Base-by-base conservation (phyloP, 2,888 invertebrate species). In the Trissolcus brochymenae region DNA sequence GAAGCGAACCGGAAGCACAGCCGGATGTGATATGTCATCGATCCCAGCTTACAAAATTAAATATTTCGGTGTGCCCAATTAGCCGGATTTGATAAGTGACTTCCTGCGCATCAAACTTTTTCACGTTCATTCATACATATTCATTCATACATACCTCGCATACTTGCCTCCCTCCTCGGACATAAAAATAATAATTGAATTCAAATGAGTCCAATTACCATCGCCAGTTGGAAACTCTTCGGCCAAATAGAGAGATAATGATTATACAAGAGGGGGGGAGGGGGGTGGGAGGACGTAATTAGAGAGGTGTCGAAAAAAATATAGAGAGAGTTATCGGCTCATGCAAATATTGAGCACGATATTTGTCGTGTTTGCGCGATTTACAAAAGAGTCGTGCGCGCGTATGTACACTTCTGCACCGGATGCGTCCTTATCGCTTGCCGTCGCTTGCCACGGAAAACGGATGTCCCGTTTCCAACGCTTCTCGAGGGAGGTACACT, bases 391-490 rank as follows among this genome's bases (percentile, higher is more conserved):
- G 73, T 74, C 74, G 71, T 71, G 66, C 70, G 74, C 67, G 60
- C 71, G 49, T 76, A 65, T 78, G 72, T 76, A 76, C 70, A 67
- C 77, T 65, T 62, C 70, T 62, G 66, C 78, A 73, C 78, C 79
- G 79, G 79, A 80, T 78, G 78, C 79, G 78, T 78, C 70, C 79
- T 78, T 70, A 80, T 78, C 78, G 78, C 67, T 74, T 71, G 75
- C 49, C 35, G 78, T 78, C 78, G 78, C 67, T 74, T 71, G 75
- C 49, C 76, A 74, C 77, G 80, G 80, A 81, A 81, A 81, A 78
- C 80, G 81, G 81, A 81, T 80, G 80, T 81, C 81, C 81, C 80
- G 81, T 79, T 78, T 80, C 74, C 79, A 74, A 71, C 76, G 75
- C 68, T 75, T 72, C 78, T 79, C 75, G 78, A 76, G 78, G 78